Base-by-base conservation (phyloP, 2,888 invertebrate species). In the Allacma fusca region DNA sequence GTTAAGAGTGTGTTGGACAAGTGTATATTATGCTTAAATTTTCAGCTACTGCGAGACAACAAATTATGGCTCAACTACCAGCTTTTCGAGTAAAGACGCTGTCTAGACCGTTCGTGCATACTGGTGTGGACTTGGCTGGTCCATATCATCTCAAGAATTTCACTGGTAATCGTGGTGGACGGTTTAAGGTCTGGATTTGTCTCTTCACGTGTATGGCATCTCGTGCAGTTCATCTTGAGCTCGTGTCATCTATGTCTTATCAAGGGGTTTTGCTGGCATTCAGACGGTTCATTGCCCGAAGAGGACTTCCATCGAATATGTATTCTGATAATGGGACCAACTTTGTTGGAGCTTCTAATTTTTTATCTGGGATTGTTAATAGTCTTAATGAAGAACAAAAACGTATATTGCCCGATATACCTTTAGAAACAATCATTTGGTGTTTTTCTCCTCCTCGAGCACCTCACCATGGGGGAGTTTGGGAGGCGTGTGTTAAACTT, bases 391-490 rank as follows among this genome's bases (percentile, higher is more conserved):
- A 67, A 13, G 50, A 23, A 16, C n/a, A 71, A 7, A 2, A 50
- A 23, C n/a, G 23, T 1, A 64, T 71, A 2, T 0, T 59, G 9
- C 64, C 19, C 12, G 73, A 72, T 16, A 2, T 83, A n/a, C 23
- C 71, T 0, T 16, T 76, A 0, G 77, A 81, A 50, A 34, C 43
- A 2, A 81, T 84, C 21, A 23, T 43, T 2, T 84, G 83, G 84
- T 71, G 80, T 26, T 84, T 84, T 62, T 80, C 78, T 57, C 82
- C 81, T 1, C 82, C 82, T 0, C 21, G 23, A 29, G 70, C 76
- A 12, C 81, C 82, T 0, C 78, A 82, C 64, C 75, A 75, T 21
- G 83, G 83, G 19, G 83, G 83, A 13, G 57, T 77, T 2, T 82
- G 81, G 81, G 83, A 83, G 62, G 24, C 78, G 13, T 75, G 78